Percentiles rank a stretch among this genome's conserved stretches.
These are phyloP conservation scores for Myzus persicae DNA, from an alignment of 1,140 invertebrate species.

Conservation along the genomic window DNA sequence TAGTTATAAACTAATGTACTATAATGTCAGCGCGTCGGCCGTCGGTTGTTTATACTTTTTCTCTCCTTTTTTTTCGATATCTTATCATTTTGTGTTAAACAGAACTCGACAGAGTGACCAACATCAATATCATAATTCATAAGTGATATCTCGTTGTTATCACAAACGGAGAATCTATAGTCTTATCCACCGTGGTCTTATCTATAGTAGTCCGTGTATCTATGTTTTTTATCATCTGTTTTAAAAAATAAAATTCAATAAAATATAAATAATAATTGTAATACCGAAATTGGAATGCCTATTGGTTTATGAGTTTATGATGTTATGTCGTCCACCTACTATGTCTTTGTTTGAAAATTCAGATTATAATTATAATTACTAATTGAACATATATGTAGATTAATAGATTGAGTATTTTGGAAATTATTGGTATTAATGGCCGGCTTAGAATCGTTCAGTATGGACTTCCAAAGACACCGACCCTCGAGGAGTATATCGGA, in stretches of 20 bases:
- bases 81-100: background rate
- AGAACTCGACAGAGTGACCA: background rate
- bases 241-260: background rate
- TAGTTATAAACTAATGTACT: background rate
- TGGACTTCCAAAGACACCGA: conserved; percentile 6
- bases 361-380: background rate
- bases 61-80: background rate
- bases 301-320: background rate
- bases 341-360: background rate
- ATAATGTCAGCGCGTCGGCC: background rate
- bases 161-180: background rate
- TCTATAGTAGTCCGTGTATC: too few species aligned
- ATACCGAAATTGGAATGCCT: background rate
- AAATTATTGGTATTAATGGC: conserved; percentile 9
- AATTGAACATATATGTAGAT: background rate
- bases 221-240: conserved; percentile 19
- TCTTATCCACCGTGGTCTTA: too few species aligned
- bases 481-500: conserved; percentile 39
- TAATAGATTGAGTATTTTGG: background rate
- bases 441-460: conserved; percentile 31
- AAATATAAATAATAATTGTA: background rate
- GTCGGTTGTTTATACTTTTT: conserved; percentile 31
- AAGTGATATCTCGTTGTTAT: background rate
- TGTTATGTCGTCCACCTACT: background rate
- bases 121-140: background rate